A percentile compares a stretch with the other conserved stretches of the same genome.
phyloP scores from a whole-genome alignment of 2,888 invertebrate genomes.

The Melanchra persicariae region DNA sequence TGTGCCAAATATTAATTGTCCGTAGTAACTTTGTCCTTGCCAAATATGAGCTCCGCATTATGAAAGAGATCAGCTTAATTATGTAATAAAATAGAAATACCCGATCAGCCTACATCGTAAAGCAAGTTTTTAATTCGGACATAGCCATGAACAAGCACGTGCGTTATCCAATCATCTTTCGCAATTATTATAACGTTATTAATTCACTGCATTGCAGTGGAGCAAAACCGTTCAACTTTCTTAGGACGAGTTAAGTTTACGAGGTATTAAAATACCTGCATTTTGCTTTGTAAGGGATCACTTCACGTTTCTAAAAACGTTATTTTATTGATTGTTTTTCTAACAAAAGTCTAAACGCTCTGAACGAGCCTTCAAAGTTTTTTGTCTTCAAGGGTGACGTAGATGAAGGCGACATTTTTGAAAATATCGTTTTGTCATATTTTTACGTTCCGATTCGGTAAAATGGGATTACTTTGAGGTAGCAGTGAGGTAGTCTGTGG shows the following conservation, averaged over 20 bases:
- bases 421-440: background rate
- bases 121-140: constrained; percentile 2
- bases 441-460: too few relatives aligned
- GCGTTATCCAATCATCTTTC: background rate
- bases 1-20: background rate
- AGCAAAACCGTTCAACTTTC: background rate
- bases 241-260: background rate
- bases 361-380: background rate
- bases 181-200: background rate
- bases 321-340: constrained; percentile 13
- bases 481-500: too few relatives aligned
- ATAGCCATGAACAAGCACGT: constrained; percentile 8
- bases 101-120: constrained; percentile 9
- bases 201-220: background rate
- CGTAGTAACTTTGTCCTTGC: background rate
- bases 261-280: background rate
- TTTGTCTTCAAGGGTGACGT: constrained; percentile 2
- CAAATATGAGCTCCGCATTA: background rate
- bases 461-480: too few relatives aligned
- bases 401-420: background rate
- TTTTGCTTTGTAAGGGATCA: background rate
- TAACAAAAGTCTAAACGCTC: background rate
- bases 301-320: constrained; percentile 14
- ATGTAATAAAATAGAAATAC: background rate
- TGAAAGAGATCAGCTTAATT: background rate